Evolutionary conservation across 2,888 invertebrate species (phyloP), one percentile per base, ranked within the genome.

Genomic region (Cataglyphis livida): DNA sequence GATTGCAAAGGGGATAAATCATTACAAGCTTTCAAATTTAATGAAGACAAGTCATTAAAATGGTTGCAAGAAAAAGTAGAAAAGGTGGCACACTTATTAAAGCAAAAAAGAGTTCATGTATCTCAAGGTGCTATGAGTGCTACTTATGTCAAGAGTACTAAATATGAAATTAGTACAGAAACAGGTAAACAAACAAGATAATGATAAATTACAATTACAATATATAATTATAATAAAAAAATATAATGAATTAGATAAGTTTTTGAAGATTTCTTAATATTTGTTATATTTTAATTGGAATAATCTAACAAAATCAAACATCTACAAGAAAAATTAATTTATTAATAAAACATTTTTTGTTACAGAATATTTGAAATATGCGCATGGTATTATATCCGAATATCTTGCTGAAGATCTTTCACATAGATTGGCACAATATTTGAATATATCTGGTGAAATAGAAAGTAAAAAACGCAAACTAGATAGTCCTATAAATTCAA

Each of bases 21-120:
- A 82, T 95, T 97, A 85, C 96, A 96, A 92, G 98, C 97, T n/a
- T 98, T 96, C 92, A 97, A 97, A 95, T 98, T 97, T 93, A 98
- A 97, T 94, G 97, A 97, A 94, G 96, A 96, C 28, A 97, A 97
- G 92, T 96, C 97, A 0, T 92, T 98, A 71, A 94, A 95, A 38
- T 98, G 98, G 98, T 95, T 98, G 41, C 96, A 97, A 86, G 95
- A 96, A n/a, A 97, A 97, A 95, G 96, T 97, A 0, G 95, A 96
- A 78, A 96, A 96, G 88, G 95, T 98, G 21, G 96, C 96, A 0
- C 95, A 96, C 87, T 95, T 96, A 41, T 94, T 98, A 44, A 96
- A 96, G 90, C 95, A 96, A 73, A 97, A 97, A 92, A 96, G 96
- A 74, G 96, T 98, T 83, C 97, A 97, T 94, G 97, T 98, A 0